phyloP scores from a whole-genome alignment of 2,113 vertebrate species.

The Glaucomys volans region DNA sequence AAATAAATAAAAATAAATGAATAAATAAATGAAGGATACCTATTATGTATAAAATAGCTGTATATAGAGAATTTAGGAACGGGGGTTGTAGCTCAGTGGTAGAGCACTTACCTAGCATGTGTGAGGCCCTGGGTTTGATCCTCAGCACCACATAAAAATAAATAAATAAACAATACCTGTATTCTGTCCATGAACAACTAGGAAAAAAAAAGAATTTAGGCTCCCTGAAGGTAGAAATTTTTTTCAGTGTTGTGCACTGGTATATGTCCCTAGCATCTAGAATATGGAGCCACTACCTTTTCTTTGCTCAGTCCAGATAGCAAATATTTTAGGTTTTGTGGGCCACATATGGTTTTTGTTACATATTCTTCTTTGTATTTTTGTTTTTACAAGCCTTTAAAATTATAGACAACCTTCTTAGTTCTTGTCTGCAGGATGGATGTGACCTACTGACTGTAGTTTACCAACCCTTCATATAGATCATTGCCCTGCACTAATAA shows the following conservation, averaged over 20 bases:
- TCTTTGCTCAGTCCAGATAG: background rate
- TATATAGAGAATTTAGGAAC: conserved; percentile 10
- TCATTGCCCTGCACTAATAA: background rate
- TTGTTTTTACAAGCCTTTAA: background rate
- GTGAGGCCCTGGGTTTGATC: too few species aligned
- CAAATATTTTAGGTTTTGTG: conserved; percentile 7
- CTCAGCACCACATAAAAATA: too few species aligned
- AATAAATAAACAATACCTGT: too few species aligned
- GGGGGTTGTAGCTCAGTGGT: too few species aligned
- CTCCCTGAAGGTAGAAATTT: background rate
- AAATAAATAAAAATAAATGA: too few species aligned
- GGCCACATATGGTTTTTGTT: background rate
- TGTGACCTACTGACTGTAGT: background rate
- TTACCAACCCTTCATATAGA: background rate
- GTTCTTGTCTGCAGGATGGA: background rate
- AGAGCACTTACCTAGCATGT: too few species aligned
- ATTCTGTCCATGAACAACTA: too few species aligned
- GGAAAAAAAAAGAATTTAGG: background rate
- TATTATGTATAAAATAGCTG: conserved; percentile 18
- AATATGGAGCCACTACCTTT: background rate
- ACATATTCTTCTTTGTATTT: background rate
- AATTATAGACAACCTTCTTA: conserved; percentile 29
- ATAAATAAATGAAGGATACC: too few species aligned
- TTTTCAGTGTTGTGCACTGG: background rate
- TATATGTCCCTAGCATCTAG: background rate